Conservation (phyloP, 2,113 vertebrate genomes). For the Lycaon pictus region DNA sequence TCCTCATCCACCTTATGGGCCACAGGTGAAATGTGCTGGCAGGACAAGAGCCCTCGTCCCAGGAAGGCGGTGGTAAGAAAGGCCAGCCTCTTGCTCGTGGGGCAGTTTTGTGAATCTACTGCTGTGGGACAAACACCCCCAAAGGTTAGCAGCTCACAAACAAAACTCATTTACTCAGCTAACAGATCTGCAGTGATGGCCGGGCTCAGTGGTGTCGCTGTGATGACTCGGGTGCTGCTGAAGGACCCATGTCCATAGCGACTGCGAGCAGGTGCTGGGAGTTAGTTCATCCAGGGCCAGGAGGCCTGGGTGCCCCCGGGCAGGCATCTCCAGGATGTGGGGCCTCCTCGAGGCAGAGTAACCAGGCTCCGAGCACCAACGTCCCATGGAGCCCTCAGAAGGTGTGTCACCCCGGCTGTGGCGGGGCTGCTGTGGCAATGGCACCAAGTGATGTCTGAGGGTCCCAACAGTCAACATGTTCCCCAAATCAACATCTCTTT, state of each 20-base stretch:
- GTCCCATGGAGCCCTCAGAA: background rate
- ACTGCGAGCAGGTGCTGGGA: background rate
- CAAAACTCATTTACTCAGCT: background rate
- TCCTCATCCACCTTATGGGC: background rate
- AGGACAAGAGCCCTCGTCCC: background rate
- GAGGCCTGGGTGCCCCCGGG: too few relatives aligned
- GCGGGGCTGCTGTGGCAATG: background rate
- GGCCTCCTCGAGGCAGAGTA: background rate
- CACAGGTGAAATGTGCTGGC: background rate
- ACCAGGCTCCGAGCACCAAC: background rate
- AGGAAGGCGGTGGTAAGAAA: too few relatives aligned
- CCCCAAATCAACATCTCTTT: rapidly evolving
- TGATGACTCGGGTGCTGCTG: background rate
- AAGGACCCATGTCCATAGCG: background rate
- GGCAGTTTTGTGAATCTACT: background rate
- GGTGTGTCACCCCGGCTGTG: background rate
- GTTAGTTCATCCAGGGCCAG: background rate
- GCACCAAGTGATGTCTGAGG: background rate
- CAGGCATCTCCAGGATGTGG: background rate
- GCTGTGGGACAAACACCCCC: background rate
- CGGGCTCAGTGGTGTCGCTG: too few relatives aligned
- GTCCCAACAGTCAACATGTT: background rate
- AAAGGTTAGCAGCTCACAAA: background rate
- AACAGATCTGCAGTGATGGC: background rate
- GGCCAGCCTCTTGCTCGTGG: background rate